These are phyloP conservation scores for Eremophila alpestris DNA, from an alignment of 2,797 vertebrate genomes.

Conservation along the genomic window DNA sequence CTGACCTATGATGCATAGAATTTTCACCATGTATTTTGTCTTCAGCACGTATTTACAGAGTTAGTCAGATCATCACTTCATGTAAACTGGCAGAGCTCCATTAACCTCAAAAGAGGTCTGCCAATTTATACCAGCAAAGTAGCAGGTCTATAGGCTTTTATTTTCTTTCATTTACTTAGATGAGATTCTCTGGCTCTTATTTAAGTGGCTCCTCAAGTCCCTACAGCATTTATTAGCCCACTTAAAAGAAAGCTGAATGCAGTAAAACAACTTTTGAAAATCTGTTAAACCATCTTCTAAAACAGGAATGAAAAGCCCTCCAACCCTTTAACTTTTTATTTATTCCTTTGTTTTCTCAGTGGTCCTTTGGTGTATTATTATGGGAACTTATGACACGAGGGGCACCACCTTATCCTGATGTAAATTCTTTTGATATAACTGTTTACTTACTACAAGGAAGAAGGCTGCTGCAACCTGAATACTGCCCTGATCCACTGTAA, in stretches of 20 bases:
- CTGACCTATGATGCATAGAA: background rate
- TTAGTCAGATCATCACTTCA: constrained; percentile 32
- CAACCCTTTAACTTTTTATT: background rate
- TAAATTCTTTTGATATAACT: constrained; percentile 98
- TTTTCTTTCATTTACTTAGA: constrained; percentile 51
- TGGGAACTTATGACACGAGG: constrained; percentile 99
- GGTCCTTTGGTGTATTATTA: constrained; percentile 96
- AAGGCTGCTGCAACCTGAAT: constrained; percentile 95
- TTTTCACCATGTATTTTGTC: constrained; percentile 9
- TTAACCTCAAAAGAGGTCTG: constrained; percentile 34
- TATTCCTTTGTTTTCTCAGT: constrained; percentile 75
- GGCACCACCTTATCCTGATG: constrained; percentile 95
- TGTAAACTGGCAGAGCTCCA: constrained; percentile 44
- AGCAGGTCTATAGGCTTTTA: constrained; percentile 23
- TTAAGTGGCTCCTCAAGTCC: constrained; percentile 39
- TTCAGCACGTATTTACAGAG: background rate
- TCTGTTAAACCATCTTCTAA: background rate
- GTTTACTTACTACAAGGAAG: constrained; percentile 95
- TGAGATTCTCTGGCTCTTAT: constrained; percentile 14
- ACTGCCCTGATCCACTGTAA: constrained; percentile 96
- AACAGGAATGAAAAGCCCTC: background rate
- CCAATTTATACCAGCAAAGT: constrained; percentile 24
- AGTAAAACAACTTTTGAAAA: constrained; percentile 40
- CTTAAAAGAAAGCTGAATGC: constrained; percentile 26
- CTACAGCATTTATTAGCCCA: constrained; percentile 25